Evolutionary conservation across 2,888 invertebrate genomes (phyloP).

Genomic region (Empis stercorea): DNA sequence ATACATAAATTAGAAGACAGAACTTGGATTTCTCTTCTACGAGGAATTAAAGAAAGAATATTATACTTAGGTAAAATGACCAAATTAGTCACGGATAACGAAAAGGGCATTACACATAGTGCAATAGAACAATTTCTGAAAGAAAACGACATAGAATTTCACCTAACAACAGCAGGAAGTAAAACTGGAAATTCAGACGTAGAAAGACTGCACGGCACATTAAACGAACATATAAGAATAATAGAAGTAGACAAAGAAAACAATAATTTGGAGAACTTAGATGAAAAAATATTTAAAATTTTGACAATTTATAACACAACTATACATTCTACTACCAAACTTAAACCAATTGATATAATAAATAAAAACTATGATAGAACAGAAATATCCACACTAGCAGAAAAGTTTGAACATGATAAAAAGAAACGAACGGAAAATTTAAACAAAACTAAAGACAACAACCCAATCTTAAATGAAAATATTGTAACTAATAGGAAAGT

Average conservation of each 20-base stretch:
- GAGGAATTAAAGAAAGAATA: slow-evolving; percentile 1
- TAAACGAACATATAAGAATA: slow-evolving; percentile 10
- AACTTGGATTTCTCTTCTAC: slow-evolving; percentile 5
- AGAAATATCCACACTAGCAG: background rate
- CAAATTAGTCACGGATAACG: background rate
- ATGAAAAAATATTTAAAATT: background rate
- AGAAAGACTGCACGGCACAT: slow-evolving; percentile 6
- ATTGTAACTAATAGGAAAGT: slow-evolving; percentile 4
- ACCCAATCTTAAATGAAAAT: background rate
- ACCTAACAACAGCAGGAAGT: slow-evolving; percentile 4
- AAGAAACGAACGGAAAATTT: background rate
- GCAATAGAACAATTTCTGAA: slow-evolving; percentile 2
- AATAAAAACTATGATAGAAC: background rate
- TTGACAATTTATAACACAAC: slow-evolving; percentile 1
- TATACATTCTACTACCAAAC: background rate
- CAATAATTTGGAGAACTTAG: background rate
- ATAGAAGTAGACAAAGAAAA: slow-evolving; percentile 3
- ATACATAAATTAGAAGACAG: background rate
- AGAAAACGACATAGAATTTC: slow-evolving; percentile 4
- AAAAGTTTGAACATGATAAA: background rate
- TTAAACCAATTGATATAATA: background rate
- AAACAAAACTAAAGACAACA: background rate
- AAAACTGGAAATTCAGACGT: slow-evolving; percentile 10
- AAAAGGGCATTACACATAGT: slow-evolving; percentile 2
- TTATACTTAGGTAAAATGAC: slow-evolving; percentile 4